These are phyloP conservation scores for Archips crataeganus DNA, from an alignment of 2,888 invertebrate species.

Conservation along the genomic window DNA sequence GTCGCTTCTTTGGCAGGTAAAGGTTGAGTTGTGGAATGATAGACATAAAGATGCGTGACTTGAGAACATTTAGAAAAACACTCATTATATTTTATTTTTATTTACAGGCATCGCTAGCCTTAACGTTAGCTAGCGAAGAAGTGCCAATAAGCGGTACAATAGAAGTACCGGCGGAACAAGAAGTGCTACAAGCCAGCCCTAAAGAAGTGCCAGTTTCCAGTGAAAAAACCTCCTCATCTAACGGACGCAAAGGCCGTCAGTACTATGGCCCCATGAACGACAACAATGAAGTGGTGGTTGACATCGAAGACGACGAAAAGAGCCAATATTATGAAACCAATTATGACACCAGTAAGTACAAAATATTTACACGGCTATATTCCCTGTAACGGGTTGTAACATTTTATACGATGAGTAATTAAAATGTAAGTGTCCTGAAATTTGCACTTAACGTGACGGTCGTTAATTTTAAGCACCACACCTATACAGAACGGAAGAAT, in stretches of 20 bases:
- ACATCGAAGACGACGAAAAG: constrained; percentile 90
- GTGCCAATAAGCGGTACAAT: constrained; percentile 46
- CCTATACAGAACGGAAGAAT: not conserved
- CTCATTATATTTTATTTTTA: constrained; percentile 46
- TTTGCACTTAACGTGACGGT: constrained; percentile 11
- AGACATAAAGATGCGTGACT: not conserved
- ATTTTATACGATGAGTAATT: constrained; percentile 7
- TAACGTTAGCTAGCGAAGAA: constrained; percentile 67
- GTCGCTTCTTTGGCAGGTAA: not conserved
- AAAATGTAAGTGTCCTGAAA: constrained; percentile 6
- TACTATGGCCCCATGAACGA: constrained; percentile 53
- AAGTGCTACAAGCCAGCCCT: not conserved
- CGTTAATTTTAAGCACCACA: not conserved
- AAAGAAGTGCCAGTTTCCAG: constrained; percentile 47
- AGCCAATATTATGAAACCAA: constrained; percentile 92
- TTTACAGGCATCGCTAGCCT: constrained; percentile 72
- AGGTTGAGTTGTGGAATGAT: not conserved
- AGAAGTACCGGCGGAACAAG: not conserved
- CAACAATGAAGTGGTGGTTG: constrained; percentile 89
- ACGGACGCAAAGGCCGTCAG: constrained; percentile 61
- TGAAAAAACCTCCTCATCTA: constrained; percentile 46
- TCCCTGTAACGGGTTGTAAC: constrained; percentile 1
- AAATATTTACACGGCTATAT: not conserved
- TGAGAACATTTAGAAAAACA: not conserved
- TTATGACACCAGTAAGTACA: constrained; percentile 89